Percentiles rank a stretch among this genome's conserved stretches.
Evolutionary conservation across 2,888 invertebrate species (phyloP).

Genomic region (Rhogogaster chlorosoma): DNA sequence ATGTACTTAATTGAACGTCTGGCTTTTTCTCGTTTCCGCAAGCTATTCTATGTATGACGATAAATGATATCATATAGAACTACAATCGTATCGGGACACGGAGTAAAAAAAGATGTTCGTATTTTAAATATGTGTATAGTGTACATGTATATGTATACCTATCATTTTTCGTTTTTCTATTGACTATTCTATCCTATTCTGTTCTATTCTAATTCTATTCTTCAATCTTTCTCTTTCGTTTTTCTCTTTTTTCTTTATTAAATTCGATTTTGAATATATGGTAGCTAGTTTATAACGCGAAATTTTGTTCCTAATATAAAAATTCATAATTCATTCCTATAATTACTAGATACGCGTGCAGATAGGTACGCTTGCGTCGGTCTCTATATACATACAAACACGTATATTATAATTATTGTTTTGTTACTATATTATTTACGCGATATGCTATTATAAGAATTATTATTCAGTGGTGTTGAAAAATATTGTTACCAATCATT

Average conservation of each 20-base stretch:
- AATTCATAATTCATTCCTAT: slow-evolving; percentile 42
- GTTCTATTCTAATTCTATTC: neutral
- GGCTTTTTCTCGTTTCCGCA: neutral
- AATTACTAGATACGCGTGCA: neutral
- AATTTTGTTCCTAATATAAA: slow-evolving; percentile 41
- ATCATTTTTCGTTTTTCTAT: neutral
- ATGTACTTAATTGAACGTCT: slow-evolving; percentile 44
- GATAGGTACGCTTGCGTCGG: slow-evolving; percentile 39
- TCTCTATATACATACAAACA: neutral
- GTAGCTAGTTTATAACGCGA: neutral
- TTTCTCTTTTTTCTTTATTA: neutral
- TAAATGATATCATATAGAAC: neutral
- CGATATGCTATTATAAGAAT: neutral
- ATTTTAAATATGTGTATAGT: neutral
- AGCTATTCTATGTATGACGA: neutral
- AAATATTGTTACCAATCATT: slow-evolving; percentile 50
- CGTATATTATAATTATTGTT: neutral
- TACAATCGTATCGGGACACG: neutral
- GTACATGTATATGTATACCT: neutral
- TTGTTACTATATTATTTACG: slow-evolving; percentile 28
- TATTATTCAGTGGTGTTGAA: slow-evolving; percentile 40
- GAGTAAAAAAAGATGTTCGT: neutral
- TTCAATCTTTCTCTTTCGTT: neutral
- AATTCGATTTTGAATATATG: slow-evolving; percentile 12
- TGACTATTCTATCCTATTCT: neutral